A percentile compares a stretch with the other conserved stretches of the same genome.
Evolutionary conservation across 2,888 invertebrate genomes (phyloP).

Genomic region (Urechis unicinctus): DNA sequence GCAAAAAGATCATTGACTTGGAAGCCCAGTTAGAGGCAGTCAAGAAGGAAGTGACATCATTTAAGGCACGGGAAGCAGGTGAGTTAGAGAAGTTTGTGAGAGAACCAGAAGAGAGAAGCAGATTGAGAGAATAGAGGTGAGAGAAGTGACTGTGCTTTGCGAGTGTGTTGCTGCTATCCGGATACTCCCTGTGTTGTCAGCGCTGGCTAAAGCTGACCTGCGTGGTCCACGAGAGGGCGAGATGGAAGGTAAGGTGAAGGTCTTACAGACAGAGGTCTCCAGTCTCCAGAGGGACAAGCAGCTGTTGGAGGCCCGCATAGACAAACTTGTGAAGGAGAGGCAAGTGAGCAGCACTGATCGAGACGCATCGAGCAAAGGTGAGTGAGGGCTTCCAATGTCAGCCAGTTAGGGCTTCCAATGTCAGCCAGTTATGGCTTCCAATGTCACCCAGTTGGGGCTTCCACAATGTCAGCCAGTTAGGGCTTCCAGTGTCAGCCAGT

Average conservation of each 20-base stretch:
- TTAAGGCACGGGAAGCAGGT: not conserved
- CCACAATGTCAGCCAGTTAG: too few species aligned
- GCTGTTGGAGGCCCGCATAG: slow-evolving; percentile 25
- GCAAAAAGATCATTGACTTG: slow-evolving; percentile 32
- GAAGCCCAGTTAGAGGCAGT: not conserved
- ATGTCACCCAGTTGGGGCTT: too few species aligned
- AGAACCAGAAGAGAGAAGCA: slow-evolving; percentile 23
- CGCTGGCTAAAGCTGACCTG: not conserved
- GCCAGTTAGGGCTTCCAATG: too few species aligned
- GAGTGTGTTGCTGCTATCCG: not conserved
- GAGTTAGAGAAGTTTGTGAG: slow-evolving; percentile 5
- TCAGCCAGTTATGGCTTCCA: too few species aligned
- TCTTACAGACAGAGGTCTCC: slow-evolving; percentile 31
- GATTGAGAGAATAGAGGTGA: not conserved
- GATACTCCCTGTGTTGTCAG: not conserved
- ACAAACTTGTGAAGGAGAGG: slow-evolving; percentile 34
- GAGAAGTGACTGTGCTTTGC: not conserved
- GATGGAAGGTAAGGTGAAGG: slow-evolving; percentile 25
- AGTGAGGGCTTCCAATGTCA: too few species aligned
- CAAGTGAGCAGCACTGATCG: too few species aligned
- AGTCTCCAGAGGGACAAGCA: slow-evolving; percentile 17
- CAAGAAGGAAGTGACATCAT: not conserved
- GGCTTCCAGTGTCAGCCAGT: too few species aligned
- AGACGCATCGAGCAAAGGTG: too few species aligned
- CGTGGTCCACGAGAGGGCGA: slow-evolving; percentile 20